Evolutionary conservation across 2,888 invertebrate genomes (phyloP).

Genomic region (Glaucopsyche alexis): DNA sequence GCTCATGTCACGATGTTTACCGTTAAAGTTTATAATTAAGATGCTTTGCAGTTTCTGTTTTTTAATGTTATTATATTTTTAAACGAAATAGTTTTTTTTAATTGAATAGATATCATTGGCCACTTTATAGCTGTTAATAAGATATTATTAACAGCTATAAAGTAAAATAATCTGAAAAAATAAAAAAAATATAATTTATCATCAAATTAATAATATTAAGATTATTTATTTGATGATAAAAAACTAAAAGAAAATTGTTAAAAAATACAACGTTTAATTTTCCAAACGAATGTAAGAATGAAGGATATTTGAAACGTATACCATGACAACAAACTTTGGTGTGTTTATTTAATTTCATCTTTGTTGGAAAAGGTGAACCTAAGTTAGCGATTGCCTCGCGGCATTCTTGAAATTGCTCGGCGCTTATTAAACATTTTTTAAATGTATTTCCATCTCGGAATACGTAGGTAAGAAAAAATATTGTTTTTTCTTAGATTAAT

Average conservation of each 20-base stretch:
- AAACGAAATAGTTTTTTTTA: no score
- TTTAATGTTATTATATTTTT: constrained; percentile 11
- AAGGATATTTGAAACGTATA: constrained; percentile 43
- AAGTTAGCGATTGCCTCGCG: constrained; percentile 45
- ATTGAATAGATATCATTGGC: no score
- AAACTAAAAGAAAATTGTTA: background rate
- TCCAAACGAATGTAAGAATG: constrained; percentile 17
- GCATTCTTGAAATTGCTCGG: constrained; percentile 45
- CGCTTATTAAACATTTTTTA: constrained; percentile 43
- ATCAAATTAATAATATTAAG: no score
- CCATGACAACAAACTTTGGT: constrained; percentile 46
- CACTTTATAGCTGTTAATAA: no score
- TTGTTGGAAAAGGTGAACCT: constrained; percentile 44
- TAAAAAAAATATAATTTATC: no score
- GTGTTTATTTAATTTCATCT: constrained; percentile 53
- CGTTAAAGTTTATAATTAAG: constrained; percentile 11
- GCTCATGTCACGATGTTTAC: constrained; percentile 14
- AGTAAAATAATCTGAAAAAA: no score
- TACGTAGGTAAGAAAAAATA: constrained; percentile 30
- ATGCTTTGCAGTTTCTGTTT: background rate
- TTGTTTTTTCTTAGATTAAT: constrained; percentile 28
- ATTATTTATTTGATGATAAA: no score
- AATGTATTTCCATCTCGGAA: constrained; percentile 32
- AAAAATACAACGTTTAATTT: constrained; percentile 22
- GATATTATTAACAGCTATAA: no score